Conservation (phyloP, 2,113 vertebrate genomes). For the Sakesphorus luctuosus region DNA sequence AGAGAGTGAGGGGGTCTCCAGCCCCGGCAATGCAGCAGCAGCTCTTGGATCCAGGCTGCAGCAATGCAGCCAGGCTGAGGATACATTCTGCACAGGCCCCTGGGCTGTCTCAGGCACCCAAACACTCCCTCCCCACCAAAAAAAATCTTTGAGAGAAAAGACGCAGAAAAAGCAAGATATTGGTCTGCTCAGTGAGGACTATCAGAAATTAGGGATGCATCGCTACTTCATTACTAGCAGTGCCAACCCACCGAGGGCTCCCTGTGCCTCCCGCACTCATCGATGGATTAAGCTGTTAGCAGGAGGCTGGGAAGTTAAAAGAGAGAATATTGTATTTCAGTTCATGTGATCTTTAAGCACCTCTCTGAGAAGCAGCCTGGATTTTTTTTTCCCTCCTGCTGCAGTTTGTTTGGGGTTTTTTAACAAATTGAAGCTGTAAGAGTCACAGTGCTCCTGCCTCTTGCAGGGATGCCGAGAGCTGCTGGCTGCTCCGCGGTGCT, state of each 20-base stretch:
- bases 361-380: background rate
- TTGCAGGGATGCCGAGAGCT: background rate
- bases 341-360: conserved; percentile 21
- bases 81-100: background rate
- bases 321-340: conserved; percentile 45
- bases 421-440: background rate
- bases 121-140: background rate
- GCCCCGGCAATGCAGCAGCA: background rate
- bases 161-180: background rate
- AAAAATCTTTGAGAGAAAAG: background rate
- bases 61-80: background rate
- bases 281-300: conserved; percentile 40
- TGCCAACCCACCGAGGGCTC: background rate
- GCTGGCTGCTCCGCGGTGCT: background rate
- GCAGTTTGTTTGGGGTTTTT: conserved; percentile 9
- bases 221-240: background rate
- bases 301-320: conserved; percentile 39
- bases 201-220: background rate
- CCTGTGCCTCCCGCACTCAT: background rate
- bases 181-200: background rate
- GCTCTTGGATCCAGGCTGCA: background rate
- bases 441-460: background rate
- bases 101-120: background rate
- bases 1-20: background rate
- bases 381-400: background rate